Percentiles rank a stretch among this genome's conserved stretches.
Evolutionary conservation across 2,113 vertebrate species (phyloP).

Genomic region (Pseudorhombus dupliciocellatus): DNA sequence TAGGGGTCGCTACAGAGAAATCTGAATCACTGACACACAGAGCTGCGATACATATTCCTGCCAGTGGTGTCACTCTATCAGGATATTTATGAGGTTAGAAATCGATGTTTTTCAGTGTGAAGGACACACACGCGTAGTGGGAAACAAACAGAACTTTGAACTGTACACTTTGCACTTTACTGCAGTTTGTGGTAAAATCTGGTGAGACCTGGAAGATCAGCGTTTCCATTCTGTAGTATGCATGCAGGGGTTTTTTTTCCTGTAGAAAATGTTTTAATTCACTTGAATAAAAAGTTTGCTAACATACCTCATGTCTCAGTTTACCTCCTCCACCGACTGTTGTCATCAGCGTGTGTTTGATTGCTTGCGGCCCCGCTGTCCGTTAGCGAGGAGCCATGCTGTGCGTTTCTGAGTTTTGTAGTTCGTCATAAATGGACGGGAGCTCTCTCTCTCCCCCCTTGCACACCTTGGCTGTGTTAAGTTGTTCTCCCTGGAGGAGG

Average conservation of each 20-base stretch:
- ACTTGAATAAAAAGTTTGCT: too few species aligned
- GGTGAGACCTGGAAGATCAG: not conserved
- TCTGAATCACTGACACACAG: not conserved
- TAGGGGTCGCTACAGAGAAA: too few species aligned
- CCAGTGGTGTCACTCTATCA: not conserved
- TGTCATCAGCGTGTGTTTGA: too few species aligned
- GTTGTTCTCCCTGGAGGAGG: not conserved
- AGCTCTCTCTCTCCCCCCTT: too few species aligned
- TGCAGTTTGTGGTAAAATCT: not conserved
- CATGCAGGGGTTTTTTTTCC: slow-evolving; percentile 11
- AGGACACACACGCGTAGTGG: not conserved
- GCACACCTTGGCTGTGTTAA: too few species aligned
- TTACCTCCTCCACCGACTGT: too few species aligned
- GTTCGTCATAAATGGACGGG: too few species aligned
- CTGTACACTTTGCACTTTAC: slow-evolving; percentile 32
- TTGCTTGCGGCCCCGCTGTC: too few species aligned
- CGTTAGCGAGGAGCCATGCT: too few species aligned
- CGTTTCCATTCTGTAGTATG: not conserved
- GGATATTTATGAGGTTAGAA: not conserved
- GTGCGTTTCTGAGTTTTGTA: too few species aligned
- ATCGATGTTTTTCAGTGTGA: not conserved
- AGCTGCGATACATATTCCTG: not conserved
- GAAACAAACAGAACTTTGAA: not conserved
- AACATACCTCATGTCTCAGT: not conserved
- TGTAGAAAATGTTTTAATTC: not conserved